Evolutionary conservation across 2,888 invertebrate species (phyloP).

Genomic region (Dynastes grantii): DNA sequence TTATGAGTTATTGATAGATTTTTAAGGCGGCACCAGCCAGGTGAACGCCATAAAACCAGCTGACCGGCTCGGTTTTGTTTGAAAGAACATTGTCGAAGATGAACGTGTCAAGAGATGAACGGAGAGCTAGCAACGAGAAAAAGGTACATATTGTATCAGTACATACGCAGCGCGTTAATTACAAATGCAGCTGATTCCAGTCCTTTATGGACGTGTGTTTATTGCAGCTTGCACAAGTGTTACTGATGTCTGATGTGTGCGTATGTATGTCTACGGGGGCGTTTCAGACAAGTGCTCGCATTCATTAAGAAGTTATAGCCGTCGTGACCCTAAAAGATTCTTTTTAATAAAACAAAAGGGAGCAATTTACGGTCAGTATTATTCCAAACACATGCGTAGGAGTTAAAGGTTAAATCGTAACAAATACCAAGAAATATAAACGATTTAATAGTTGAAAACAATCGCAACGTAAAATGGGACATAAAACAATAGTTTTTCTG

Average conservation of each 20-base stretch:
- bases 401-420: conserved; percentile 28
- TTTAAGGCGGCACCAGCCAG: conserved; percentile 34
- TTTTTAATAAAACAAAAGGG: conserved; percentile 34
- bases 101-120: conserved; percentile 9
- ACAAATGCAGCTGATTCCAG: conserved; percentile 32
- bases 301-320: conserved; percentile 38
- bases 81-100: conserved; percentile 28
- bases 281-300: conserved; percentile 39
- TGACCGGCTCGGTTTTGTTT: conserved; percentile 32
- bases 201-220: conserved; percentile 20
- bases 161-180: conserved; percentile 21
- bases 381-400: conserved; percentile 21
- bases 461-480: not conserved
- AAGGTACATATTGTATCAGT: conserved; percentile 28
- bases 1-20: conserved; percentile 49
- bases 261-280: conserved; percentile 15
- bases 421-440: not conserved
- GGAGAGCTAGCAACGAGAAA: not conserved
- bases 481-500: not conserved
- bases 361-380: conserved; percentile 22
- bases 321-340: conserved; percentile 18
- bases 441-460: not conserved
- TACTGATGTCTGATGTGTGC: conserved; percentile 4
- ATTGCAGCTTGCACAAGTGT: conserved; percentile 22
- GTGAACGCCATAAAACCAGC: conserved; percentile 43